phyloP scores from a whole-genome alignment of 2,113 vertebrate genomes.

The Notechis scutatus region DNA sequence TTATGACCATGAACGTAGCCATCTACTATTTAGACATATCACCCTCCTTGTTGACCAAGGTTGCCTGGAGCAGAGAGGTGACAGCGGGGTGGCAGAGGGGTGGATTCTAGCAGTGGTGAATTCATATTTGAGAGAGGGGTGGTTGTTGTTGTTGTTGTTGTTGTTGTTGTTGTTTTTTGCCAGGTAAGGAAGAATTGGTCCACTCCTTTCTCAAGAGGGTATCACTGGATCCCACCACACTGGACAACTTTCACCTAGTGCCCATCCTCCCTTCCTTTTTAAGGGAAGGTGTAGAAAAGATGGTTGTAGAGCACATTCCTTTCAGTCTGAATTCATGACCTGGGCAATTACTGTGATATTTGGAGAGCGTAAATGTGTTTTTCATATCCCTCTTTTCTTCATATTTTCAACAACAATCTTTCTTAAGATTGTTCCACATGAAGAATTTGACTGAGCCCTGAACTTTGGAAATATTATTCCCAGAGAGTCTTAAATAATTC shows the following conservation, averaged over 20 bases:
- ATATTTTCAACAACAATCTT: background rate
- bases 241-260: background rate
- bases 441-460: background rate
- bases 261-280: background rate
- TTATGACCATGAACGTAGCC: background rate
- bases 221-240: background rate
- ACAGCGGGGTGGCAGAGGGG: no score
- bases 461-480: background rate
- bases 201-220: background rate
- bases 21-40: background rate
- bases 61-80: background rate
- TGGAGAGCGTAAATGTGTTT: background rate
- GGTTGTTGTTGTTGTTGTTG: background rate
- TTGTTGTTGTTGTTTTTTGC: background rate
- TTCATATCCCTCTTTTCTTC: background rate
- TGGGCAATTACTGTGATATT: background rate
- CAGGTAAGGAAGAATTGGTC: background rate
- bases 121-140: background rate
- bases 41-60: background rate
- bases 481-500: background rate
- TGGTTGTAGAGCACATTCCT: background rate
- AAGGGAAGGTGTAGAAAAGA: background rate
- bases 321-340: background rate
- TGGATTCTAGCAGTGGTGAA: background rate
- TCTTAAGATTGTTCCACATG: background rate